A percentile compares a stretch with the other conserved stretches of the same genome.
Conservation (phyloP, 2,888 invertebrate genomes). For the Panopea generosa region DNA sequence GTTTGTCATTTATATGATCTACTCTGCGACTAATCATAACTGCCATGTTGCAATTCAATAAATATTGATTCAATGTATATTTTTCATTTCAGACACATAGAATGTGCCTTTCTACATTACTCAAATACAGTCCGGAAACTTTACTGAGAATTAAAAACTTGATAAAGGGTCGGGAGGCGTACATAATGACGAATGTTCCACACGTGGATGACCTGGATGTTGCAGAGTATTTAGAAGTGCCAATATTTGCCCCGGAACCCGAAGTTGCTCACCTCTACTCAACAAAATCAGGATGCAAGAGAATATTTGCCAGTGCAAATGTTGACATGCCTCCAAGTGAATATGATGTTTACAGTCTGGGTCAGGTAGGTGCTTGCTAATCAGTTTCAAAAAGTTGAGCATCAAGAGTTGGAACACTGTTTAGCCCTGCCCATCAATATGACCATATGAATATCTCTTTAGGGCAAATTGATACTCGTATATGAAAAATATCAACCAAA, state of each 20-base stretch:
- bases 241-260: constrained; percentile 83
- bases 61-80: too few species aligned
- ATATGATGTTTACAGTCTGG: constrained; percentile 84
- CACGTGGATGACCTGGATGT: constrained; percentile 84
- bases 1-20: too few species aligned
- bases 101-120: constrained; percentile 84
- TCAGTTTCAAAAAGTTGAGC: too few species aligned
- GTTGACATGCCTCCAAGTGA: constrained; percentile 84
- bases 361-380: constrained; percentile 76
- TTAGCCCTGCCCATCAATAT: too few species aligned
- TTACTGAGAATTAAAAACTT: constrained; percentile 82
- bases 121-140: constrained; percentile 84
- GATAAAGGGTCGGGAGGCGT: constrained; percentile 83
- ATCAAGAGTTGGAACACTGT: too few species aligned
- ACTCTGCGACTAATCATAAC: too few species aligned
- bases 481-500: too few species aligned
- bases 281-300: constrained; percentile 84
- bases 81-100: constrained; percentile 82
- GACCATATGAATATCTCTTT: too few species aligned
- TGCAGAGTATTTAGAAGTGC: constrained; percentile 82
- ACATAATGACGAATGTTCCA: constrained; percentile 83
- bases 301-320: constrained; percentile 83
- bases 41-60: too few species aligned
- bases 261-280: constrained; percentile 84
- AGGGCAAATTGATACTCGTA: too few species aligned